Evolutionary conservation across 2,113 vertebrate species (phyloP).

Genomic region (Chascanopsetta lugubris): DNA sequence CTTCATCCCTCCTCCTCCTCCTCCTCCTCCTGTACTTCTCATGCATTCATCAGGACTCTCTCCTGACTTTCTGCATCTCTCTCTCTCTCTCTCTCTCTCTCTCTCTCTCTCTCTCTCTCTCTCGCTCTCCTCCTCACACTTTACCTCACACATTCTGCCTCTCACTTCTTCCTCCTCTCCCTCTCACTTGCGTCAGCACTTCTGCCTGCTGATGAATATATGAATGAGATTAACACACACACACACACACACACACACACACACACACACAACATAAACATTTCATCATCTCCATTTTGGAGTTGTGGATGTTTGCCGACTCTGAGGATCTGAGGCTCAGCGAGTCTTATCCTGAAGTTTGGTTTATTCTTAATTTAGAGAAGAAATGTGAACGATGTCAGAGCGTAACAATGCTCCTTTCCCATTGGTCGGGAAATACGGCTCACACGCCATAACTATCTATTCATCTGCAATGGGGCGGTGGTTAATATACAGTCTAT

Average conservation of each 20-base stretch:
- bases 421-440: too few species aligned
- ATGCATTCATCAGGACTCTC: too few species aligned
- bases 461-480: too few species aligned
- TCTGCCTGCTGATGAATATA: constrained; percentile 74
- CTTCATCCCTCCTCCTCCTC: background rate
- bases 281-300: constrained; percentile 16
- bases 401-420: too few species aligned
- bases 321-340: too few species aligned
- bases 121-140: constrained; percentile 43
- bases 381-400: background rate
- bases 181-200: constrained; percentile 72
- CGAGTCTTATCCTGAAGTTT: too few species aligned
- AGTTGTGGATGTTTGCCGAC: too few species aligned
- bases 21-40: background rate
- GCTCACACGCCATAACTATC: too few species aligned
- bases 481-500: too few species aligned
- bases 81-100: constrained; percentile 52
- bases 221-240: constrained; percentile 73
- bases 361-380: too few species aligned
- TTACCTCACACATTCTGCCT: constrained; percentile 62
- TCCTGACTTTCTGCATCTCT: constrained; percentile 33
- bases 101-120: constrained; percentile 60
- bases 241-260: constrained; percentile 7
- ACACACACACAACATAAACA: constrained; percentile 27
- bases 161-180: constrained; percentile 60